phyloP scores from a whole-genome alignment of 2,797 vertebrate genomes.

The Antrozous pallidus region DNA sequence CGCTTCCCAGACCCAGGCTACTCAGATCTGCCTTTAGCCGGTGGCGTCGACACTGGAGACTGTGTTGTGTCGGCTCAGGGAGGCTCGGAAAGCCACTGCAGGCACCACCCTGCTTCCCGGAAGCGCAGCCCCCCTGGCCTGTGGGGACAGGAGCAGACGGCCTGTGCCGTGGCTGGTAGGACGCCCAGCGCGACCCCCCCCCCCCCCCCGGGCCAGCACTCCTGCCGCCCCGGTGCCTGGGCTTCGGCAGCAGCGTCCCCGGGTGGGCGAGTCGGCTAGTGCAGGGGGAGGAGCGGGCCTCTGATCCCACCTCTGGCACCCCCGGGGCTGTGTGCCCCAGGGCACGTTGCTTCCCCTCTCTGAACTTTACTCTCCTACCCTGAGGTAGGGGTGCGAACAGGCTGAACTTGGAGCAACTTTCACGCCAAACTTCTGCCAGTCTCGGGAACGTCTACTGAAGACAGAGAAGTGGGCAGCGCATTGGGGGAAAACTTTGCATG shows the following conservation, averaged over 20 bases:
- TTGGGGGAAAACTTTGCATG: not conserved
- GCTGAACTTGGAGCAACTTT: not conserved
- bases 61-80: not conserved
- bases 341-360: not conserved
- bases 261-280: not conserved
- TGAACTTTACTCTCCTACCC: not conserved
- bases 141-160: not conserved
- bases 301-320: not conserved
- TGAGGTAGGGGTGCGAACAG: not conserved
- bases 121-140: not conserved
- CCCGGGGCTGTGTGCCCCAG: rapidly evolving
- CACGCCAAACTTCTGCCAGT: not conserved
- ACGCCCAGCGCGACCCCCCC: rapidly evolving
- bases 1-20: no score
- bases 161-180: not conserved
- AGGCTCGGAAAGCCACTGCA: not conserved
- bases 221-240: not conserved
- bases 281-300: not conserved
- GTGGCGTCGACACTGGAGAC: not conserved
- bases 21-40: not conserved
- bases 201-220: rapidly evolving
- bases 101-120: not conserved
- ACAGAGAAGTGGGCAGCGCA: not conserved
- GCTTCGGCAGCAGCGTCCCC: not conserved
- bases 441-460: not conserved